Conservation (phyloP, 2,888 invertebrate species). For the Stramonita haemastoma region DNA sequence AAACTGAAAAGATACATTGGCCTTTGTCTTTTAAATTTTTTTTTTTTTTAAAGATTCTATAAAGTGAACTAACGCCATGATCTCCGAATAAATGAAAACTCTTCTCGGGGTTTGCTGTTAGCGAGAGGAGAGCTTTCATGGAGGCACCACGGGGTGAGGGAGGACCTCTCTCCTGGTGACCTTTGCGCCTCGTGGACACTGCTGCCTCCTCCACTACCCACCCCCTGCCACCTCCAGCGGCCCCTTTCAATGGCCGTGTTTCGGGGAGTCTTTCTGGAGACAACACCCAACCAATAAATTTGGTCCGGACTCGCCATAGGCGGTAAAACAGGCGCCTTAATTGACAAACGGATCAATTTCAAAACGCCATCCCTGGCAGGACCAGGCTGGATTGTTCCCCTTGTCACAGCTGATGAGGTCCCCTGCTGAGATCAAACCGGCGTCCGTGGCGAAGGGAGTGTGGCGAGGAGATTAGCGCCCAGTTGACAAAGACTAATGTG, state of each 20-base stretch:
- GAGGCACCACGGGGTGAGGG: neutral
- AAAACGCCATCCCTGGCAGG: conserved; percentile 44
- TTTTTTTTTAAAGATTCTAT: neutral
- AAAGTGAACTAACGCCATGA: neutral
- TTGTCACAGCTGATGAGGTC: conserved; percentile 30
- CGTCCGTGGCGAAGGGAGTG: conserved; percentile 30
- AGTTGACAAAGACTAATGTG: conserved; percentile 41
- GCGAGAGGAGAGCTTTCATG: neutral
- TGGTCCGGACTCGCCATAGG: conserved; percentile 43
- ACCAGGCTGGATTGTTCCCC: conserved; percentile 42
- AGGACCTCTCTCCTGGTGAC: neutral
- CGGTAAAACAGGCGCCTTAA: conserved; percentile 48
- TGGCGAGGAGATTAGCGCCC: conserved; percentile 38
- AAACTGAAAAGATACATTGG: too few relatives aligned
- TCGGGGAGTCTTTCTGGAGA: conserved; percentile 42
- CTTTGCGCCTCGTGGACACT: neutral
- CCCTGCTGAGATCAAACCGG: conserved; percentile 41
- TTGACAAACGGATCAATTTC: conserved; percentile 51
- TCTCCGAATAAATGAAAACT: neutral
- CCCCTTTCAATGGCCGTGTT: conserved; percentile 46
- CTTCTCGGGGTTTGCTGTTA: neutral
- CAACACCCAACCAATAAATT: conserved; percentile 48
- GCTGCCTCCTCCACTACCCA: neutral
- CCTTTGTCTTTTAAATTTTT: neutral
- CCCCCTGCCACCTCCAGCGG: neutral